Conservation (phyloP, 1,140 invertebrate species). For the Drosophila kepulauana region DNA sequence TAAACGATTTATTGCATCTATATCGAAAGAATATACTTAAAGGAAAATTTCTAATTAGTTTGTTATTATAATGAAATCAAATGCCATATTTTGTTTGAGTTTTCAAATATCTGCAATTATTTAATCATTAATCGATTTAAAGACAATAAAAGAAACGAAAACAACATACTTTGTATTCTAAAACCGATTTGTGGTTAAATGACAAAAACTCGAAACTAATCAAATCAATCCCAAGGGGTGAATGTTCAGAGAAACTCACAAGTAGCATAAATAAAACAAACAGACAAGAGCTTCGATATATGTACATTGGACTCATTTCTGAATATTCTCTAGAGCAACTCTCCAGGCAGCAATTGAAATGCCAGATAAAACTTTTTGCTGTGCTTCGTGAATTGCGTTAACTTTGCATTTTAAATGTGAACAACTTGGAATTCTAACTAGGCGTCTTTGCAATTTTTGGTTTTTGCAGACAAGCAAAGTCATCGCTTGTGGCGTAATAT, state of each 20-base stretch:
- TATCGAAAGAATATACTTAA: no score
- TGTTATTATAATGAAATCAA: no score
- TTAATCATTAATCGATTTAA: no score
- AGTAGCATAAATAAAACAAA: neutral
- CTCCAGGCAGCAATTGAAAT: constrained; percentile 58
- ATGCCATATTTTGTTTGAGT: no score
- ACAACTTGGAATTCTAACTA: neutral
- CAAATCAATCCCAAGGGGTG: neutral
- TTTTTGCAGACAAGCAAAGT: no score
- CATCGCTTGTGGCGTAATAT: no score
- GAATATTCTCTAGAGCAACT: constrained; percentile 4
- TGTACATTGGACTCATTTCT: constrained; percentile 1
- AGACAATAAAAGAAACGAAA: no score
- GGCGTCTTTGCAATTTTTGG: neutral
- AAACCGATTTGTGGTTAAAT: neutral
- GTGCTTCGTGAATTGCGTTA: constrained; percentile 28
- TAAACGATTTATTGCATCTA: no score
- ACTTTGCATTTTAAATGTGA: constrained; percentile 38
- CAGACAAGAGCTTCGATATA: neutral
- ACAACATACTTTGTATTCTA: neutral
- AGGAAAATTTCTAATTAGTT: no score
- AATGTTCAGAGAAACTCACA: neutral
- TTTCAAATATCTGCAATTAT: no score
- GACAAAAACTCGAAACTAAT: neutral
- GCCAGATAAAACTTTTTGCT: constrained; percentile 49